Evolutionary conservation across 1,140 invertebrate genomes (phyloP), one percentile per base, ranked within the genome.

Genomic region (Brachionus paranguensis): DNA sequence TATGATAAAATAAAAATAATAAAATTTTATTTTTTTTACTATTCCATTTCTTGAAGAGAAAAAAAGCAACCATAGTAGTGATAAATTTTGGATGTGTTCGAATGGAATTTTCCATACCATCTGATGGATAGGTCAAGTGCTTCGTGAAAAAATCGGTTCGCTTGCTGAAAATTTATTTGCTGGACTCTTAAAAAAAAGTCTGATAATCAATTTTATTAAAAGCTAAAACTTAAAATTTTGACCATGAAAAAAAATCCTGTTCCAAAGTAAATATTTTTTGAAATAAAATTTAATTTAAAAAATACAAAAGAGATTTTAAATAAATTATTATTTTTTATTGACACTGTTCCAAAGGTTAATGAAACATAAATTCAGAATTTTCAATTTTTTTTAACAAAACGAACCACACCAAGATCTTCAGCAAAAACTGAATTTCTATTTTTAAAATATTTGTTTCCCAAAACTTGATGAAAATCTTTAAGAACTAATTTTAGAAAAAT

Each of bases 51-150:
- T 81, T 68, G 53, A 2, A 81, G n/a, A 12, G 78, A 81, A 47
- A 64, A 81, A 47, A 81, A 81, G 29, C 78, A 81, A 27, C 78
- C 78, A 81, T 64, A 81, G 41, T 81, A 81, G 27, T 81, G 78
- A 12, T 81, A 81, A 27, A 68, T 68, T 45, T 68, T 81, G 10
- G 78, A 60, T 64, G 78, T 81, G 43, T 60, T 64, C 45, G 78
- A 45, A 64, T 81, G 78, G 10, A 27, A 60, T 29, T 64, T 47
- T 17, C 78, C 78, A 20, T 64, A 81, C 50, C 50, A 81, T 64
- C 27, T 60, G 12, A 68, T 64, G 8, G 53, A 41, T 27, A 81
- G 24, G 43, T 60, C 53, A 11, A 81, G 37, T 29, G 78, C 78
- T 1, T 45, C 27, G 12, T 64, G 78, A 64, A 64, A 68, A 81